Evolutionary conservation across 1,140 invertebrate species (phyloP), one percentile per base, ranked within the genome.

Genomic region (Cataglyphis hispanica): DNA sequence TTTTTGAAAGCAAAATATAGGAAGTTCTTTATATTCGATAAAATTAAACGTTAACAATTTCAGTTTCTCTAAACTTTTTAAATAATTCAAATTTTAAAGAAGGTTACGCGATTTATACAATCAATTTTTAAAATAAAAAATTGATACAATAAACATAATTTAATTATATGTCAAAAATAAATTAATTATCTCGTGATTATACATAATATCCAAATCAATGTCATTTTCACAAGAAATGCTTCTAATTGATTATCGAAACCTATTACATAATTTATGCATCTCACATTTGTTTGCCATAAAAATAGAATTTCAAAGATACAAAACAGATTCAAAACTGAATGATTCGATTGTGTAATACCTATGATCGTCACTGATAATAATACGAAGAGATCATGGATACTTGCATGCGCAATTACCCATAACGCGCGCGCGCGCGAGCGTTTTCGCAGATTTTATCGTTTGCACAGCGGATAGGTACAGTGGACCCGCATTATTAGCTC

Each of bases 401-500:
- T 88, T 75, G 89, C 77, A 34, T 69, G 86, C 84, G 87, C 88
- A 93, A 92, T 93, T 93, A 92, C 87, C 91, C 89, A 90, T 89
- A 80, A 84, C 83, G 83, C 67, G 61, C 84, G 81, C 88, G 76
- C 88, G 86, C 85, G 83, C 70, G 64, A 84, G 81, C 88, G 74
- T 91, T 92, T 89, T 87, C 87, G 89, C 43, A 87, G 85, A 91
- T 91, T 92, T 92, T 93, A 91, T 92, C 89, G 85, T 91, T 89
- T 87, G 76, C 77, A 84, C 66, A 56, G 81, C 60, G 53, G 60
- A 50, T 86, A 85, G 87, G 75, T 84, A 87, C 88, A 88, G 90
- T 89, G 84, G 84, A 91, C 90, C 89, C 91, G 89, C 93, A 93
- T 93, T 93, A 93, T 93, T 93, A 93, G 92, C 92, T 91, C 84